Conservation (phyloP, 1,140 invertebrate genomes). For the Sminthurides bifidus region DNA sequence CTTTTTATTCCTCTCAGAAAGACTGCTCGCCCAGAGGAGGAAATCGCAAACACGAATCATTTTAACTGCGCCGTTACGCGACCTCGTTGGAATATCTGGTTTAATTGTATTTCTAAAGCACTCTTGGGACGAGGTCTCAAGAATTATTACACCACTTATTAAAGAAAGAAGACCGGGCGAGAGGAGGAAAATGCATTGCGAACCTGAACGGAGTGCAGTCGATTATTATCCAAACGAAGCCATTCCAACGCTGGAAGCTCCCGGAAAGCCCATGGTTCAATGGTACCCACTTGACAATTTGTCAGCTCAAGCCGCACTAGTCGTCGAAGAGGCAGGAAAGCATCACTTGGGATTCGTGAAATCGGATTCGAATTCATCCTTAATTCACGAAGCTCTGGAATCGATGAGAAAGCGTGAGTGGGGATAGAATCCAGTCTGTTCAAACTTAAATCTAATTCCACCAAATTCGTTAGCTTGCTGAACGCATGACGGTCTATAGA, state of each 20-base stretch:
- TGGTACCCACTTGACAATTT: constrained; percentile 50
- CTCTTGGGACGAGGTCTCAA: too few species aligned
- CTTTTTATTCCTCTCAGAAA: too few species aligned
- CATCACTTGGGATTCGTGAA: constrained; percentile 50
- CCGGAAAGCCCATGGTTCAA: constrained; percentile 56
- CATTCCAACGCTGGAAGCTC: constrained; percentile 60
- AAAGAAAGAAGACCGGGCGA: too few species aligned
- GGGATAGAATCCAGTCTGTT: constrained; percentile 56
- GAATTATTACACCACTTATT: neutral
- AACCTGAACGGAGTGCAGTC: constrained; percentile 46
- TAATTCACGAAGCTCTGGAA: constrained; percentile 60
- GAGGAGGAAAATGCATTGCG: neutral
- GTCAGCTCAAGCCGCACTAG: constrained; percentile 59
- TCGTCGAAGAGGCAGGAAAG: constrained; percentile 53
- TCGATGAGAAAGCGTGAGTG: constrained; percentile 52
- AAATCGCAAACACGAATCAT: too few species aligned
- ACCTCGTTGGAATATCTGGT: too few species aligned
- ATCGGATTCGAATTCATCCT: constrained; percentile 61
- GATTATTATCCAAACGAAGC: constrained; percentile 63
- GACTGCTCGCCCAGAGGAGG: too few species aligned
- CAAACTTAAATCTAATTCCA: constrained; percentile 64
- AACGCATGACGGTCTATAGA: constrained; percentile 52
- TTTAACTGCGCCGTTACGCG: too few species aligned
- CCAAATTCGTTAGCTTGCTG: constrained; percentile 55
- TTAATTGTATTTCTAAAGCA: too few species aligned